Evolutionary conservation across 2,113 vertebrate genomes (phyloP).

Genomic region (Neogobius melanostomus): DNA sequence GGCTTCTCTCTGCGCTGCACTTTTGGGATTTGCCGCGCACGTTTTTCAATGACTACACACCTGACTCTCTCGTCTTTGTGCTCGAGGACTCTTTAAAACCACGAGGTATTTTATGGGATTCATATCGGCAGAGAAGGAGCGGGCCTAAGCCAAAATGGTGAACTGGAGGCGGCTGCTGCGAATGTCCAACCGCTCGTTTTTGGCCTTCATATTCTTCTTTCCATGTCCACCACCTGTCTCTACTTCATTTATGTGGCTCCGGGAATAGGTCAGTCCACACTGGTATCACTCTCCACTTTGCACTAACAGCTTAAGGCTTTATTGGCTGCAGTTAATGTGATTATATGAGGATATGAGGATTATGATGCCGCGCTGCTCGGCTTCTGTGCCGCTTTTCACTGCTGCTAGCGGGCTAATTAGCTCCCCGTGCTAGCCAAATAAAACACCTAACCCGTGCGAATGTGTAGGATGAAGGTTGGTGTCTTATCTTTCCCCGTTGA

Average conservation of each 20-base stretch:
- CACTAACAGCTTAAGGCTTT: neutral
- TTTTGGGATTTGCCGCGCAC: conserved; percentile 42
- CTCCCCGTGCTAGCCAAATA: neutral
- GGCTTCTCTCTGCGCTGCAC: conserved; percentile 38
- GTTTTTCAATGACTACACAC: conserved; percentile 47
- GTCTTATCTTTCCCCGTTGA: neutral
- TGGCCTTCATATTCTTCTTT: conserved; percentile 95
- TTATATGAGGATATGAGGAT: conserved; percentile 33
- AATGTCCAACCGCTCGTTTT: conserved; percentile 90
- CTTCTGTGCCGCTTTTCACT: neutral
- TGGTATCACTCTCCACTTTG: neutral
- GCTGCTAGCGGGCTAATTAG: conserved; percentile 37
- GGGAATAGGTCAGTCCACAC: conserved; percentile 86
- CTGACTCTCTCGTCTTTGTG: conserved; percentile 11
- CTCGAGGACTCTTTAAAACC: conserved; percentile 42
- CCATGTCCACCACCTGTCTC: conserved; percentile 91
- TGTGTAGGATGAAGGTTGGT: neutral
- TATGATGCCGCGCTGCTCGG: conserved; percentile 1
- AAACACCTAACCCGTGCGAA: neutral
- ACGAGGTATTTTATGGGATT: conserved; percentile 70
- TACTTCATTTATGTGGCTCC: conserved; percentile 97
- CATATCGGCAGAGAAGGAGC: conserved; percentile 46
- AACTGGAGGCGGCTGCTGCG: conserved; percentile 84
- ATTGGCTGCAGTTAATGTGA: conserved; percentile 28
- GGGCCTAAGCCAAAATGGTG: conserved; percentile 79